phyloP scores from a whole-genome alignment of 2,888 invertebrate species.

The Pocota personata region DNA sequence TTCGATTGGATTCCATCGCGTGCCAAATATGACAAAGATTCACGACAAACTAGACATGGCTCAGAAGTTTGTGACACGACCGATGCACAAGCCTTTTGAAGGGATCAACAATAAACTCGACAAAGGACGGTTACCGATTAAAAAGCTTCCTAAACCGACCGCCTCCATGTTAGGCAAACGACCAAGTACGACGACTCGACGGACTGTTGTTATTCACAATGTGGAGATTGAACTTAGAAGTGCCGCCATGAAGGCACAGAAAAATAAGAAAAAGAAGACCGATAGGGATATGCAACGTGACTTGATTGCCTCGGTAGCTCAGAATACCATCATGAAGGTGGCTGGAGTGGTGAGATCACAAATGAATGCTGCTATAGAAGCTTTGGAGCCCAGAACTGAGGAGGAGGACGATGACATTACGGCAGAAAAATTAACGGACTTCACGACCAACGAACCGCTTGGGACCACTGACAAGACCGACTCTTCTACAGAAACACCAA shows the following conservation, averaged over 20 bases:
- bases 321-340: conserved; percentile 39
- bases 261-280: conserved; percentile 48
- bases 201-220: conserved; percentile 80
- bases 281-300: conserved; percentile 7
- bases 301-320: conserved; percentile 14
- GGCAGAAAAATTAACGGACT: not conserved
- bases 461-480: not conserved
- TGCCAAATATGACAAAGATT: conserved; percentile 80
- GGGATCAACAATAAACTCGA: conserved; percentile 80
- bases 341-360: conserved; percentile 56
- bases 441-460: conserved; percentile 1
- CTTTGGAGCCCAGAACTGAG: conserved; percentile 20
- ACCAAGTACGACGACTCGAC: conserved; percentile 75
- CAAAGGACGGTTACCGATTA: conserved; percentile 75
- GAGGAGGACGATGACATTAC: not conserved
- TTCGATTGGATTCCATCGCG: conserved; percentile 77
- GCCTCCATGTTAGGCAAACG: conserved; percentile 59
- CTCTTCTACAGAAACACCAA: not conserved
- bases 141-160: conserved; percentile 66
- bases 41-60: conserved; percentile 86
- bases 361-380: conserved; percentile 36
- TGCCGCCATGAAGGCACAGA: conserved; percentile 52
- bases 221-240: conserved; percentile 80
- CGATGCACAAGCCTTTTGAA: conserved; percentile 78
- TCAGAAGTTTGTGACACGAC: conserved; percentile 81